Base-by-base conservation (phyloP, 2,113 vertebrate species). In the Prionailurus viverrinus region DNA sequence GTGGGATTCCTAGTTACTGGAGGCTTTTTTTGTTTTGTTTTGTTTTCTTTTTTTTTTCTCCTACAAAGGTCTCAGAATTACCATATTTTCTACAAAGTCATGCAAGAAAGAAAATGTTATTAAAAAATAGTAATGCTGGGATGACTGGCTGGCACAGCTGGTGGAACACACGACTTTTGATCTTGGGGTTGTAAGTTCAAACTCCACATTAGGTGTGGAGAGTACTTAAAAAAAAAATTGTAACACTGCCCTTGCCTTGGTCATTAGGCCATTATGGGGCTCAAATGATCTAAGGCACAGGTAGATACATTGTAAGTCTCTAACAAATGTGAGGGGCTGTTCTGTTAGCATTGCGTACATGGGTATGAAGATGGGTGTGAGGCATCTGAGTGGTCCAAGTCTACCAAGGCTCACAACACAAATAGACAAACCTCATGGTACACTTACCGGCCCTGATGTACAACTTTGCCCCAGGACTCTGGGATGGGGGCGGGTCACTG, bases 41-140 rank as follows among this genome's bases (percentile, higher is more conserved):
- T 58, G 55, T 58, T 58, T 58, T 6, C 0, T 45, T 76, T 14
- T 41, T 55, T 14, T 25, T 87, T 15, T 13, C 74, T 79, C 48
- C 25, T 83, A 8, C 33, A 6, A 61, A 55, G 41, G 68, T 61
- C 55, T 15, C 39, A 85, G 63, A 41, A 45, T 66, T 83, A 14
- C 74, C 80, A 66, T 29, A 58, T 88, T 84, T 97, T 86, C 80
- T 87, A 83, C 33, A 94, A 82, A 94, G 97, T 36, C 65, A 83
- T 65, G 15, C 25, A 55, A 51, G 25, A 3, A 27, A 94, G 84
- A 95, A 90, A 79, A 58, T 61, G 33, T 74, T 68, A 48, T 94
- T 87, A 65, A 93, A 94, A 65, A 95, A 45, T 89, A 81, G 13
- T 89, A 80, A 76, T 31, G 33, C 58, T 61, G 39, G 36, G 73